Conservation (phyloP, 2,113 vertebrate genomes). For the Lepisosteus oculatus region DNA sequence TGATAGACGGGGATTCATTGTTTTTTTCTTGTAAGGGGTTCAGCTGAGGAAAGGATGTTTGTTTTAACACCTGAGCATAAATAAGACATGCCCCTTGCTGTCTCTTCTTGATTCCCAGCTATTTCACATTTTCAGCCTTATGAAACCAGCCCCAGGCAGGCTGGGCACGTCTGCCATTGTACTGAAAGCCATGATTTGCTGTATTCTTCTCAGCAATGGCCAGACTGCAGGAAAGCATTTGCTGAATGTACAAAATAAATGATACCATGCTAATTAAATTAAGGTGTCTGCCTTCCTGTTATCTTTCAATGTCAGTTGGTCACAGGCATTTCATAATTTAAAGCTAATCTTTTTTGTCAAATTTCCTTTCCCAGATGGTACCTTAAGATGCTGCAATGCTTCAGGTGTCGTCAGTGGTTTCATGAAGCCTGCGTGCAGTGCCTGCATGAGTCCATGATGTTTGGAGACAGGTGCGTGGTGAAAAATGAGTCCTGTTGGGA, state of each 20-base stretch:
- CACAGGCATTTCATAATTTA: no score
- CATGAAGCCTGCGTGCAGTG: slow-evolving; percentile 96
- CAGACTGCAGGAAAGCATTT: no score
- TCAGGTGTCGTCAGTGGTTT: slow-evolving; percentile 91
- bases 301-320: no score
- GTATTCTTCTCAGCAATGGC: no score
- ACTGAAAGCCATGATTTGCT: no score
- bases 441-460: slow-evolving; percentile 90
- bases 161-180: neutral
- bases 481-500: no score
- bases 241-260: no score
- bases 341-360: slow-evolving; percentile 12
- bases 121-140: neutral
- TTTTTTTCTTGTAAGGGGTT: neutral
- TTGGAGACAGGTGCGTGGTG: slow-evolving; percentile 80
- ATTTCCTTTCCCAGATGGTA: slow-evolving; percentile 76
- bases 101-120: neutral
- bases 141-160: neutral
- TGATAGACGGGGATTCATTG: neutral
- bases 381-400: slow-evolving; percentile 96
- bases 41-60: neutral
- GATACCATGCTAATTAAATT: no score
- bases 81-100: neutral
- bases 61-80: neutral
- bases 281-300: no score